phyloP scores from a whole-genome alignment of 2,113 vertebrate genomes.

The Apodemus speciosus region DNA sequence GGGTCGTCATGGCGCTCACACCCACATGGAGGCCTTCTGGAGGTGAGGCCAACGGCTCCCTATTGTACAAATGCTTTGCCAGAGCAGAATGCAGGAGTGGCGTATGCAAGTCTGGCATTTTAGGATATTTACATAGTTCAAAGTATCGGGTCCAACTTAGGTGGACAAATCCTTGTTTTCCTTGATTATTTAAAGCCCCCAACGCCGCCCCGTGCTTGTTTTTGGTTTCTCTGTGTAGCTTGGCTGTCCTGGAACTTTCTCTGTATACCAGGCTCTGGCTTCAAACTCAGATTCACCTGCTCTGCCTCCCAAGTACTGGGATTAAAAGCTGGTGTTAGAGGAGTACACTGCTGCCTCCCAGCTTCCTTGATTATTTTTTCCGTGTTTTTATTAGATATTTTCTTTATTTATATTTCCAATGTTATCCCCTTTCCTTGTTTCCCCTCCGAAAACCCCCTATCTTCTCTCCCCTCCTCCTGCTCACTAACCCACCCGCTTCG shows the following conservation, averaged over 20 bases:
- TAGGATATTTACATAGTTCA: neutral
- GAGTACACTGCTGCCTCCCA: neutral
- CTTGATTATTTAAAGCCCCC: neutral
- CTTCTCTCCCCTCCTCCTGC: too few relatives aligned
- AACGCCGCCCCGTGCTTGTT: neutral
- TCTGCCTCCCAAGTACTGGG: neutral
- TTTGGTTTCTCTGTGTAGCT: neutral
- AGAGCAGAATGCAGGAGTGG: neutral
- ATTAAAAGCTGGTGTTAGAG: neutral
- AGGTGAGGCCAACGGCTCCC: neutral
- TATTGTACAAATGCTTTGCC: neutral
- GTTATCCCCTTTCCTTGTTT: too few relatives aligned
- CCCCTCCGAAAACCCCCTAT: too few relatives aligned
- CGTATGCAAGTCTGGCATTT: neutral
- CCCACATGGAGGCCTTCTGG: neutral
- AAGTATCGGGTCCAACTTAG: neutral
- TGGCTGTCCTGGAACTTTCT: neutral
- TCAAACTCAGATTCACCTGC: neutral
- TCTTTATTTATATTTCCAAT: too few relatives aligned
- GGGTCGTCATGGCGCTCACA: rapidly evolving
- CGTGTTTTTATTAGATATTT: too few relatives aligned
- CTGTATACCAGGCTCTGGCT: neutral
- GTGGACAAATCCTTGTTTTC: neutral
- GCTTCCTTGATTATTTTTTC: neutral
- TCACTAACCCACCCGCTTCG: too few relatives aligned